Evolutionary conservation across 1,140 invertebrate genomes (phyloP), one percentile per base, ranked within the genome.

Genomic region (Saccostrea cuccullata): DNA sequence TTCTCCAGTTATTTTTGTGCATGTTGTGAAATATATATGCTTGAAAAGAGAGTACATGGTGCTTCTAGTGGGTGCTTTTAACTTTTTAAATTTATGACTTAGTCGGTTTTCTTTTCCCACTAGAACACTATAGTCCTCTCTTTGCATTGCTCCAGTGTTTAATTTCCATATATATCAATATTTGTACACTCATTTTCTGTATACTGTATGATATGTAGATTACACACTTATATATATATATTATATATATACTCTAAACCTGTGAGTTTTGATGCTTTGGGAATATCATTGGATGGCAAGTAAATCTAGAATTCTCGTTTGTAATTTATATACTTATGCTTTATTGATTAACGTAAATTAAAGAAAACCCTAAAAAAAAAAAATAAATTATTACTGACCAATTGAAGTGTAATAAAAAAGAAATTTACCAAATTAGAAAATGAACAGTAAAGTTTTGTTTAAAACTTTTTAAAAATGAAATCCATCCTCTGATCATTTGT

Each of bases 131-230:
- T 36, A 17, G 70, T 77, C 70, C 58, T 77, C 30, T 77, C 70
- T 77, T 77, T 77, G 70, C 30, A 77, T 77, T 77, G 70, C 70
- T 77, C 70, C 70, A 77, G 70, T 77, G 70, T 77, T 77, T 77
- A 77, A 77, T 77, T 77, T 77, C 26, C 70, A 77, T 77, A 77
- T 67, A 67, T 77, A 77, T 77, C 70, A 77, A 77, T 77, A 77
- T 77, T 77, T 77, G 70, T 77, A 77, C 70, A 77, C 70, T 77
- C 70, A 77, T 77, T 77, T 77, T 77, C 70, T 77, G 70, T 77
- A 77, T 36, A 30, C 70, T 77, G 70, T 77, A 77, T 77, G 70
- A 77, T 15, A 77, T 77, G 70, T 77, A 77, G 70, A 77, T 77
- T 26, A 77, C 70, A 77, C 70, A 77, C 70, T 30, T 36, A 77